Conservation (phyloP, 2,888 invertebrate genomes). For the Arrhopalites spinosus region DNA sequence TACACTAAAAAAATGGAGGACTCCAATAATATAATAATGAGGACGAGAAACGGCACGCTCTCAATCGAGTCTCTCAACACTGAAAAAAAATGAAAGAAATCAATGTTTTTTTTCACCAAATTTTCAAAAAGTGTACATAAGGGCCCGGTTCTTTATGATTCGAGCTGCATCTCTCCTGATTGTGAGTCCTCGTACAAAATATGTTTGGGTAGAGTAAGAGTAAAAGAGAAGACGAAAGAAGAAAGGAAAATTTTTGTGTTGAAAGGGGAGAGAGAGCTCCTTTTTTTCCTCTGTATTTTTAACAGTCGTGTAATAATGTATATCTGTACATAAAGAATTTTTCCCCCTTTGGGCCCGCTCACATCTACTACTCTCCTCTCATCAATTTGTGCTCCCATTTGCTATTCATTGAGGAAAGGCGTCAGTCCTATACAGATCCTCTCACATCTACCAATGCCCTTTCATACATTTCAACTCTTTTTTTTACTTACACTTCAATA, state of each 20-base stretch:
- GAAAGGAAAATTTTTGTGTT: background rate
- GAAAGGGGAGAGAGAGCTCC: conserved; percentile 23
- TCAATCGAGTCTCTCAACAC: too few species aligned
- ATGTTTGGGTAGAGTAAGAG: background rate
- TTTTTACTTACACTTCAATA: background rate
- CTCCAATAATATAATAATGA: background rate
- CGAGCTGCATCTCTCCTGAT: conserved; percentile 5
- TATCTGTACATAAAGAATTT: background rate
- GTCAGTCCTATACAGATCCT: conserved; percentile 36
- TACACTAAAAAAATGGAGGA: background rate
- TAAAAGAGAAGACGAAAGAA: background rate
- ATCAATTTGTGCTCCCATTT: conserved; percentile 42
- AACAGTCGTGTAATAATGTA: conserved; percentile 31
- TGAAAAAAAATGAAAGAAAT: conserved; percentile 19
- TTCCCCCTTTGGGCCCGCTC: conserved; percentile 37
- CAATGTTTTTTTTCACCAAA: background rate
- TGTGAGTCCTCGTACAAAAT: background rate
- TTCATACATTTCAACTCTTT: conserved; percentile 15
- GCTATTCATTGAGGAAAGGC: conserved; percentile 40
- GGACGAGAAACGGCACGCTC: background rate
- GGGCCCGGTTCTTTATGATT: background rate
- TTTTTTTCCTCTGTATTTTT: conserved; percentile 19
- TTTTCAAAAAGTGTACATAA: background rate
- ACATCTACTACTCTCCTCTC: too few species aligned
- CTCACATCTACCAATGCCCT: conserved; percentile 32